phyloP scores from a whole-genome alignment of 1,140 invertebrate species.

The Tetragonula clypearis region DNA sequence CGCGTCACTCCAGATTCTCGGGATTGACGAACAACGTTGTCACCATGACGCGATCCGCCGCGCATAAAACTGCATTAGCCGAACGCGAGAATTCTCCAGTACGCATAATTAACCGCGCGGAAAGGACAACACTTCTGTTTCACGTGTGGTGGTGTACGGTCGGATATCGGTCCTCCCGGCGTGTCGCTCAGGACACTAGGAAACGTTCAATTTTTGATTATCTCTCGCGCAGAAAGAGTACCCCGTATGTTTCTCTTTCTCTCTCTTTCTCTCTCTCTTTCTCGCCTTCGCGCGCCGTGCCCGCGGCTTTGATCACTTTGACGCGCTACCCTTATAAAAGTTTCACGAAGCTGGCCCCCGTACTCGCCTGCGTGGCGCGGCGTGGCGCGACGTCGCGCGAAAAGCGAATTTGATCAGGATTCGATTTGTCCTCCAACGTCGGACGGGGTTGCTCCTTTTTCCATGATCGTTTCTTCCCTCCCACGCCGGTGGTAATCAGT shows the following conservation, averaged over 20 bases:
- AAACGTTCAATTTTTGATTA: constrained; percentile 41
- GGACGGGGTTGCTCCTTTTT: constrained; percentile 29
- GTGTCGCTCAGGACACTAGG: background rate
- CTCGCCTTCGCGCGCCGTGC: background rate
- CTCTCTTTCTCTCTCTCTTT: no score
- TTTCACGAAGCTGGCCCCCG: constrained; percentile 54
- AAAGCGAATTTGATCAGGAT: constrained; percentile 58
- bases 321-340: constrained; percentile 57
- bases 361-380: background rate
- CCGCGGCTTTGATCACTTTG: constrained; percentile 63
- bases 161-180: background rate
- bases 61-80: background rate
- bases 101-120: constrained; percentile 34
- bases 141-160: background rate
- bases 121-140: background rate
- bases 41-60: background rate
- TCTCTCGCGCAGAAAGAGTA: background rate
- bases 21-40: background rate
- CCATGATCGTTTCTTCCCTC: constrained; percentile 44
- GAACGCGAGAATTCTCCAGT: background rate
- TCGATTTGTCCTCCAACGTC: constrained; percentile 48
- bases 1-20: background rate
- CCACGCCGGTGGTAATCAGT: constrained; percentile 55
- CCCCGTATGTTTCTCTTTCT: background rate
- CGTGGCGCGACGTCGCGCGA: constrained; percentile 2